Base-by-base conservation (phyloP, 1,140 invertebrate genomes). In the Drosophila carrolli region DNA sequence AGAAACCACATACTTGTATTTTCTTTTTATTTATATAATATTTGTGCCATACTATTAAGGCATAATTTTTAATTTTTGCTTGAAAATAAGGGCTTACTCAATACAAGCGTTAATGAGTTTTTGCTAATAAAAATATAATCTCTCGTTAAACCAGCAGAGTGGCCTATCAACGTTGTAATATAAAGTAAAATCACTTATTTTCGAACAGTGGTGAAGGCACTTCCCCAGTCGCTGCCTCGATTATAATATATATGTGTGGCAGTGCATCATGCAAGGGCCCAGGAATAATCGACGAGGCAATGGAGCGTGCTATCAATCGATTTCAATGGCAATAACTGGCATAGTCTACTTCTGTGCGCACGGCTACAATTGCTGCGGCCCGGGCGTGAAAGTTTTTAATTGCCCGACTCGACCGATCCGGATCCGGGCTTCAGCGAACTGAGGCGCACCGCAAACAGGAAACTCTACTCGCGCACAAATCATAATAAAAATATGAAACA, bases 301-400 rank as follows among this genome's bases (percentile, higher is more conserved):
- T 77, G 74, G 63, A 60, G 50, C 56, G 74, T 70, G 11, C 50
- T n/a, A 53, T 53, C 62, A 68, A 77, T 77, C 73, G 62, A 76
- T 71, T 71, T 50, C 51, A 71, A 58, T 71, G 68, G 68, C 53
- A 57, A 71, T 71, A 71, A 71, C 68, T 50, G 68, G 51, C 68
- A 71, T 76, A 76, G 74, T 77, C 74, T 77, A 77, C 74, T 77
- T 76, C 57, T 75, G 60, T 50, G 61, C 29, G 65, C 65, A 27
- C 63, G 51, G 51, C 47, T 48, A 60, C 56, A 74, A 74, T 73
- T 54, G 47, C 65, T 50, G 37, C 38, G 71, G 70, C 43, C 53
- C 29, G 73, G 48, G 63, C 56, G 53, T 75, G 50, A 76, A 77
- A 59, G 65, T 77, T 77, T 76, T 70, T 70, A 77, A 77, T 77